Conservation (phyloP, 2,113 vertebrate genomes). For the Ardeotis arabs region DNA sequence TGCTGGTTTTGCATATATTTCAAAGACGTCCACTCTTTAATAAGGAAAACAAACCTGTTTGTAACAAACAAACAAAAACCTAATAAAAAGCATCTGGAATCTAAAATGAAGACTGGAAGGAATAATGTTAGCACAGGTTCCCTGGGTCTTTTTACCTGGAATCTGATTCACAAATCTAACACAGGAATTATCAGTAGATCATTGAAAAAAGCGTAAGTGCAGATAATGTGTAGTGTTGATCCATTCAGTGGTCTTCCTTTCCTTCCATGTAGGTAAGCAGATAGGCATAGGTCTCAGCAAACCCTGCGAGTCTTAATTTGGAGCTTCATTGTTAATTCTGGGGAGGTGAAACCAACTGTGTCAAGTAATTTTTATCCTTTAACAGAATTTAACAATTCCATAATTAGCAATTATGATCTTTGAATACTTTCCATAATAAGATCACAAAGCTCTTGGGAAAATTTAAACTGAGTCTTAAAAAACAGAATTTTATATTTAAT, state of each 20-base stretch:
- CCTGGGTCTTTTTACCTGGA: background rate
- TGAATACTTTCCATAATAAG: background rate
- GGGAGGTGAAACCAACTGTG: background rate
- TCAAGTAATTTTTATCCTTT: conserved; percentile 19
- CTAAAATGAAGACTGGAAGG: background rate
- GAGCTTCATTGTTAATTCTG: background rate
- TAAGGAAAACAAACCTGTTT: conserved; percentile 37
- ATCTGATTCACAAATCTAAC: background rate
- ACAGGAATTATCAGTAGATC: background rate
- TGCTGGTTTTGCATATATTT: conserved; percentile 40
- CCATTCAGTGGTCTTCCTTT: background rate
- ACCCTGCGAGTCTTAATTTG: background rate
- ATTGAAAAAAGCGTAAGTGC: background rate
- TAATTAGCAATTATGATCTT: background rate
- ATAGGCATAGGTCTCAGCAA: background rate
- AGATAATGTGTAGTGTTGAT: background rate
- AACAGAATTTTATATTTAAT: background rate
- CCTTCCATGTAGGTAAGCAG: background rate
- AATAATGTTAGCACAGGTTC: background rate
- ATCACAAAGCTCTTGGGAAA: background rate
- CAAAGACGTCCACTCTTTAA: background rate
- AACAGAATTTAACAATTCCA: background rate
- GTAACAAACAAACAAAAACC: background rate
- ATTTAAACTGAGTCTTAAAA: background rate
- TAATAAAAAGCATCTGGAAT: background rate